Conservation (phyloP, 2,888 invertebrate genomes). For the Pyrrhia umbra region DNA sequence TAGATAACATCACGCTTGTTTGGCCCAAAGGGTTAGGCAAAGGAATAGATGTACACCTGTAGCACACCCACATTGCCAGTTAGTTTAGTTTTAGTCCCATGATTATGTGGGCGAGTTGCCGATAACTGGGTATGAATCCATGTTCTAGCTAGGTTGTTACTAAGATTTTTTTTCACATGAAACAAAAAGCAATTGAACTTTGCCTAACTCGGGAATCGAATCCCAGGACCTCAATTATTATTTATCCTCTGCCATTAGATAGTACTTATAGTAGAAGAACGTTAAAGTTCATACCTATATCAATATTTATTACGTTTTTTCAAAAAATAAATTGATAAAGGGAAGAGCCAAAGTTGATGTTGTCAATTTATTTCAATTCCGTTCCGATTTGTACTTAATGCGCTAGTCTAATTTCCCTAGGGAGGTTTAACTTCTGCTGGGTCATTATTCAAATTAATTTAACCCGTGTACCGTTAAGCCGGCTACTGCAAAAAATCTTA, state of each 20-base stretch:
- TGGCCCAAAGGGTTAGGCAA: no score
- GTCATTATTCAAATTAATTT: conserved; percentile 43
- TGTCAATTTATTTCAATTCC: conserved; percentile 43
- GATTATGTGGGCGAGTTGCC: no score
- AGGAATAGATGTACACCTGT: no score
- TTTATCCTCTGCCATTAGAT: no score
- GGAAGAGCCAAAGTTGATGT: conserved; percentile 1
- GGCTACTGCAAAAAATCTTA: not conserved
- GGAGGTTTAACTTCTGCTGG: conserved; percentile 55
- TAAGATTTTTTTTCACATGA: no score
- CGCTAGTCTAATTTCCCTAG: conserved; percentile 41
- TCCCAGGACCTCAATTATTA: not conserved
- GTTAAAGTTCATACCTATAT: no score
- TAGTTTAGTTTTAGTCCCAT: no score
- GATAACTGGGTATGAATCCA: no score
- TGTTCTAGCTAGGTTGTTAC: no score
- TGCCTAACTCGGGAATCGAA: not conserved
- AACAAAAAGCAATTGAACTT: not conserved
- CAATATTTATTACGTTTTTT: not conserved
- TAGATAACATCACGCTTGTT: no score
- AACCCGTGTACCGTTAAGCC: conserved; percentile 7
- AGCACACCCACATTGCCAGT: no score
- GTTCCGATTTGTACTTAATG: conserved; percentile 29
- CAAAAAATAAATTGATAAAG: not conserved
- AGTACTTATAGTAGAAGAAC: no score